Evolutionary conservation across 2,113 vertebrate genomes (phyloP).

Genomic region (Trochalopteron elliotii): DNA sequence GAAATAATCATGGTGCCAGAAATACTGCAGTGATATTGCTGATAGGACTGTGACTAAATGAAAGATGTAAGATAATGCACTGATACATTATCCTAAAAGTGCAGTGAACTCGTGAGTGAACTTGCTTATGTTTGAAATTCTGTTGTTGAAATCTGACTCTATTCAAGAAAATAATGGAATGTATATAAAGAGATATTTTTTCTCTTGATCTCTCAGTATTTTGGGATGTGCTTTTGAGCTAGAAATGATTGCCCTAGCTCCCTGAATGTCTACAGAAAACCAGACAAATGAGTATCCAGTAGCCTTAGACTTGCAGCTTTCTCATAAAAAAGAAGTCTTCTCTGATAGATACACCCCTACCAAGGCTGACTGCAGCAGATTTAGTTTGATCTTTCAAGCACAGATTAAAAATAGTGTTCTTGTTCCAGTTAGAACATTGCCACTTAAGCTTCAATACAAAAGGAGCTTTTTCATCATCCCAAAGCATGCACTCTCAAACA

Average conservation of each 20-base stretch:
- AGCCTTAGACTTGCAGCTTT: not conserved
- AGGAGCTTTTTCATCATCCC: conserved; percentile 56
- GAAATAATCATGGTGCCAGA: not conserved
- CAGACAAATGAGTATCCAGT: conserved; percentile 7
- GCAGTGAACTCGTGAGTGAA: not conserved
- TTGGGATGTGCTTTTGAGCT: conserved; percentile 7
- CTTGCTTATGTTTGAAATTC: conserved; percentile 17
- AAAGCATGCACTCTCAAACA: not conserved
- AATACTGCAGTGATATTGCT: not conserved
- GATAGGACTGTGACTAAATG: not conserved
- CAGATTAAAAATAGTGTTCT: conserved; percentile 70
- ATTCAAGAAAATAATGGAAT: not conserved
- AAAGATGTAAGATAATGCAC: not conserved
- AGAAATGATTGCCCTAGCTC: not conserved
- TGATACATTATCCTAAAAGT: not conserved
- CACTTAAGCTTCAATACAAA: conserved; percentile 53
- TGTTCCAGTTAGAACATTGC: conserved; percentile 50
- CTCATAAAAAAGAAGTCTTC: not conserved
- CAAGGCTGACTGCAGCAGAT: conserved; percentile 39
- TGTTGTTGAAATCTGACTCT: conserved; percentile 19
- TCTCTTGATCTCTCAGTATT: not conserved
- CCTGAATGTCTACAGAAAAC: not conserved
- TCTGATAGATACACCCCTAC: conserved; percentile 48
- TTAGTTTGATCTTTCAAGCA: conserved; percentile 69
- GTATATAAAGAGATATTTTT: not conserved